Base-by-base conservation (phyloP, 2,797 vertebrate genomes). In the Cossypha dichroa region DNA sequence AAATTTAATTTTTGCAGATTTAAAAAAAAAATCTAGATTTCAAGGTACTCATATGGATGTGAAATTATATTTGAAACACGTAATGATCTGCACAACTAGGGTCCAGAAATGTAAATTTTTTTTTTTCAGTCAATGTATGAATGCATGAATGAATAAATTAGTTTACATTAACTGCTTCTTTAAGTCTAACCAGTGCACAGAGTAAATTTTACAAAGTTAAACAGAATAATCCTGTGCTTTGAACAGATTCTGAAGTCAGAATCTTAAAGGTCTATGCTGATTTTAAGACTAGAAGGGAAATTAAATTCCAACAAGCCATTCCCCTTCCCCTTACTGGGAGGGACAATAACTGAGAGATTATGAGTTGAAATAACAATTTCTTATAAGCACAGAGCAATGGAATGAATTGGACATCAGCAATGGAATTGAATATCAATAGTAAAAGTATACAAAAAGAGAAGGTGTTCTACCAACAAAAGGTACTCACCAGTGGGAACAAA, bases 341-440 rank as follows among this genome's bases (percentile, higher is more conserved):
- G 38, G 19, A 28, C 38, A 45, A 67, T 28, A 75, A 67, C 22
- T 38, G 62, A 45, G n/a, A 38, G 13, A 29, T 45, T 38, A 67
- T 36, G 19, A 43, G 19, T 16, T 13, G 23, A 67, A 59, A 74
- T 31, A 41, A n/a, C 12, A 45, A 38, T 51, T 38, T 52, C 19
- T 9, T 38, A 16, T 28, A 45, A 67, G 7, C 54, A 52, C n/a
- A 45, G 13, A 67, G 28, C 22, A 59, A 10, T 29, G 13, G 22
- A 45, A 59, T 38, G 13, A 38, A 43, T 23, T 0, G 0, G 22
- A n/a, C 15, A n/a, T n/a, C n/a, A n/a, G n/a, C n/a, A n/a, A n/a
- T n/a, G n/a, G n/a, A n/a, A n/a, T n/a, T n/a, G 38, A 45, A 36
- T 28, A 58, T 51, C 38, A 36, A 28, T 11, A 13, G 18, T 22